Conservation (phyloP, 2,888 invertebrate genomes). For the Aelia acuminata region DNA sequence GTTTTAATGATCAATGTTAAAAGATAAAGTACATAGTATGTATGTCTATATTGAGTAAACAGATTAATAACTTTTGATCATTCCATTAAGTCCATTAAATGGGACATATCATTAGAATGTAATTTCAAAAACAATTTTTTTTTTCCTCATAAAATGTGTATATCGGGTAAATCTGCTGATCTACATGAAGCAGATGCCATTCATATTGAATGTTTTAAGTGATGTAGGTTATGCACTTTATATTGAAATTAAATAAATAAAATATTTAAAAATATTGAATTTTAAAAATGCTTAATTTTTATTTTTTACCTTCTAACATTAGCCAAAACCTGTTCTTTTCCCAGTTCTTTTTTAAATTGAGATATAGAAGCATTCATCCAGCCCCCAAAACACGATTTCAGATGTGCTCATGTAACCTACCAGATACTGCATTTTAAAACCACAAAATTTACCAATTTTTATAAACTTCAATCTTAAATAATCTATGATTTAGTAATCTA, state of each 20-base stretch:
- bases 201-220: constrained; percentile 59
- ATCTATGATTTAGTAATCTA: no score
- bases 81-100: constrained; percentile 48
- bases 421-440: no score
- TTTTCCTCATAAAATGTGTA: background rate
- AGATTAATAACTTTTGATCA: constrained; percentile 54
- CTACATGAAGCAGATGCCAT: constrained; percentile 50
- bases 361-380: no score
- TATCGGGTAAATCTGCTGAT: constrained; percentile 52
- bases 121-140: background rate
- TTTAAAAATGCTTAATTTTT: background rate
- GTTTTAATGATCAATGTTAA: constrained; percentile 41
- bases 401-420: no score
- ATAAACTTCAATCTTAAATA: no score
- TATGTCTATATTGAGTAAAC: constrained; percentile 23
- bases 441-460: no score
- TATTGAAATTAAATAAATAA: constrained; percentile 57
- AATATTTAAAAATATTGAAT: background rate
- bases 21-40: constrained; percentile 5
- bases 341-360: no score
- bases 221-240: constrained; percentile 52
- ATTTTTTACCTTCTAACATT: background rate
- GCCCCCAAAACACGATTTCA: no score
- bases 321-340: no score
- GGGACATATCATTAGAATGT: constrained; percentile 57